These are phyloP conservation scores for Entomobrya proxima DNA, from an alignment of 2,888 invertebrate species.

Conservation along the genomic window DNA sequence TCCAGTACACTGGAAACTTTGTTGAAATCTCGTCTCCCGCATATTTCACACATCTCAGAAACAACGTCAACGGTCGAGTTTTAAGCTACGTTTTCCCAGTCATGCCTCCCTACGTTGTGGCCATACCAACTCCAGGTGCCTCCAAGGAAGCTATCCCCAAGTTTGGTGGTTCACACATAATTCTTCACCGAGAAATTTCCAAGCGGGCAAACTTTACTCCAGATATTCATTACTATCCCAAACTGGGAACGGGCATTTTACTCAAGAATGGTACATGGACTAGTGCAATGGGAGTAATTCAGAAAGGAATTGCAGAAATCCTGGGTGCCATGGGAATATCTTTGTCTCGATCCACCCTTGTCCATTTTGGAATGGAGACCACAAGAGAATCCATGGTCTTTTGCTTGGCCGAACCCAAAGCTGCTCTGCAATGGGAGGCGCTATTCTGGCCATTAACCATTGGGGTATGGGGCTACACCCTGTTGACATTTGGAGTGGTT, in stretches of 20 bases:
- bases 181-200: background rate
- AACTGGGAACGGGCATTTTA: background rate
- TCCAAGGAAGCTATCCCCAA: background rate
- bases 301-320: constrained; percentile 33
- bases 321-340: constrained; percentile 32
- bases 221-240: background rate
- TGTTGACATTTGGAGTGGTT: background rate
- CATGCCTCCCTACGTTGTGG: background rate
- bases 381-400: constrained; percentile 45
- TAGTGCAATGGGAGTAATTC: constrained; percentile 43
- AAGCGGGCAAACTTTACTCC: background rate
- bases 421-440: constrained; percentile 15
- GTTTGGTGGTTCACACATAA: background rate
- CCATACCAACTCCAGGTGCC: background rate
- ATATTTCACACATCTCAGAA: background rate
- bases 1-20: background rate
- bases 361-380: constrained; percentile 21
- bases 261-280: constrained; percentile 63
- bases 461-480: constrained; percentile 34
- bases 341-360: background rate
- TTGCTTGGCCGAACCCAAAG: constrained; percentile 26
- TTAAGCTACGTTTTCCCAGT: background rate
- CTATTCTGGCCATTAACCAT: constrained; percentile 33
- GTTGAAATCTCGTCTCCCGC: background rate
- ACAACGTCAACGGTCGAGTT: background rate